Base-by-base conservation (phyloP, 2,113 vertebrate species). In the Lagopus muta region DNA sequence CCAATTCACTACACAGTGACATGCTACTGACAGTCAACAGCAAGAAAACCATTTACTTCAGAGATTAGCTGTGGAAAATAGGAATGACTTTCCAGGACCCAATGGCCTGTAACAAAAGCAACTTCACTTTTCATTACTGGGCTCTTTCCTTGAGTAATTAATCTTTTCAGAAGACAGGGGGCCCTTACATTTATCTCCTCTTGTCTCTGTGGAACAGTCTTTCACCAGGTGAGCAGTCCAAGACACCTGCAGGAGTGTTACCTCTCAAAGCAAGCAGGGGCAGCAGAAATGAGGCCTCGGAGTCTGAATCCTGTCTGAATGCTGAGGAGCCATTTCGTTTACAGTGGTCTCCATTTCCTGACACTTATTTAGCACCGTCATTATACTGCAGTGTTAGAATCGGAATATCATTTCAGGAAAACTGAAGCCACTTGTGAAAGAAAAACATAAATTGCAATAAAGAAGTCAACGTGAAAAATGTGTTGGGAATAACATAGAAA, bases 311-410 rank as follows among this genome's bases (percentile, higher is more conserved):
- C 79, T 71, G 32, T 64, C 72, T 94, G 84, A 79, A 30, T 64
- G 87, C 78, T 55, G 50, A 85, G 61, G 12, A 89, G 25, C 22
- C 1, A 2, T 65, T 87, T 65, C n/a, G 7, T 80, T 86, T 86
- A 5, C 4, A 86, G 52, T 0, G 60, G 17, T 47, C 13, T 79
- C 11, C 18, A 2, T 82, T 92, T 88, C 34, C 64, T 22, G 42
- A 64, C n/a, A 27, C 60, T 81, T 73, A 75, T 85, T 90, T 90
- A 94, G 80, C 30, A 32, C 38, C n/a, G 82, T 58, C 60, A 15
- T 88, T 92, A 85, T 73, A 94, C 25, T 81, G 69, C 84, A 27
- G 30, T 77, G 78, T 60, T 88, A 92, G 94, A 94, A 94, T 85
- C 91, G 78, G 71, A 95, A 82, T 85, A 89, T 91, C 75, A 34